phyloP scores from a whole-genome alignment of 2,888 invertebrate species.

The Trichogramma dendrolimi region DNA sequence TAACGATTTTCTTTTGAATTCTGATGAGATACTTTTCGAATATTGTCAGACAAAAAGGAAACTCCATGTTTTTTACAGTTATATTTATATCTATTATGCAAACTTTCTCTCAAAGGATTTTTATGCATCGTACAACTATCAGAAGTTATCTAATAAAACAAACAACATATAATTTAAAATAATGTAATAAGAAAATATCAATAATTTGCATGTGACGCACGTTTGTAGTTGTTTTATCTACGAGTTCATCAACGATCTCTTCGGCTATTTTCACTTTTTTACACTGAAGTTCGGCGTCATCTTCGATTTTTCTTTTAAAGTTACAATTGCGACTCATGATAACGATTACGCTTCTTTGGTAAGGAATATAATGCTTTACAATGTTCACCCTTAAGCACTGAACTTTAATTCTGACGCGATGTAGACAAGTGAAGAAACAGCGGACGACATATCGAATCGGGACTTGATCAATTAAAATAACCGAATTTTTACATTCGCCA shows the following conservation, averaged over 20 bases:
- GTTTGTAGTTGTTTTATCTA: not conserved
- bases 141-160: not conserved
- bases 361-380: too few relatives aligned
- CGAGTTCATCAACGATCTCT: not conserved
- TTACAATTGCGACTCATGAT: too few relatives aligned
- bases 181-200: not conserved
- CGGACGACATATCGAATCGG: too few relatives aligned
- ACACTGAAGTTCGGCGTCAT: too few relatives aligned
- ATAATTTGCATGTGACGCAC: not conserved
- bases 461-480: too few relatives aligned
- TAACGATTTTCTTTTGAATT: conserved; percentile 14
- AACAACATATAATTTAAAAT: not conserved
- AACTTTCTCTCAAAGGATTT: not conserved
- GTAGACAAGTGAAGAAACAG: too few relatives aligned
- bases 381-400: too few relatives aligned
- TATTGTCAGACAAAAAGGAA: conserved; percentile 15
- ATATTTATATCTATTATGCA: conserved; percentile 22
- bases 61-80: conserved; percentile 21
- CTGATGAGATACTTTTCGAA: conserved; percentile 9
- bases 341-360: too few relatives aligned
- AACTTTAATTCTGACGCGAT: too few relatives aligned
- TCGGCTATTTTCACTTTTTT: too few relatives aligned
- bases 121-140: not conserved
- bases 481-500: too few relatives aligned
- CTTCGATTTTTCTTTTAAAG: too few relatives aligned